These are phyloP conservation scores for Brachyptera risi DNA, from an alignment of 2,888 invertebrate species.

Conservation along the genomic window DNA sequence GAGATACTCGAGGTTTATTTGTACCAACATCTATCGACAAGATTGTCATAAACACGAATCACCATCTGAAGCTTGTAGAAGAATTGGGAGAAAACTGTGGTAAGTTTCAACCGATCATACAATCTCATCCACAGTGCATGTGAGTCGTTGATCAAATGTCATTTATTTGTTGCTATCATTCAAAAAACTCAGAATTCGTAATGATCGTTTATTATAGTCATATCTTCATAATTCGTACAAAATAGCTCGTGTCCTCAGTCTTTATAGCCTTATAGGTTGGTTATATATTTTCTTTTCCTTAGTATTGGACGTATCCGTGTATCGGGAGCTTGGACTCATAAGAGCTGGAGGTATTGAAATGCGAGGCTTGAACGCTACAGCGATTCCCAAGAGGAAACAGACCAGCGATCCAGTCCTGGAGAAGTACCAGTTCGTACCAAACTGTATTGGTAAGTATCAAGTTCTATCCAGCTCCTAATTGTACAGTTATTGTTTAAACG, in stretches of 20 bases:
- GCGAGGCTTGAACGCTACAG: conserved; percentile 69
- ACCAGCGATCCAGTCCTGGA: conserved; percentile 74
- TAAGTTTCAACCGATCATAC: too few species aligned
- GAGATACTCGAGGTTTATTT: conserved; percentile 63
- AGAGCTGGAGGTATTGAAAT: conserved; percentile 74
- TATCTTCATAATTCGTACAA: too few species aligned
- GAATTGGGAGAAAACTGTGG: neutral
- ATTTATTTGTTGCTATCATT: too few species aligned
- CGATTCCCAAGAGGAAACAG: conserved; percentile 64
- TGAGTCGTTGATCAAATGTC: too few species aligned
- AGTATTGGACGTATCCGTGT: conserved; percentile 46
- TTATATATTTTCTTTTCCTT: neutral
- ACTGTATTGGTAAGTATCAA: conserved; percentile 42
- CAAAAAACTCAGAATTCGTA: too few species aligned
- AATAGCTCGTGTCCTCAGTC: neutral
- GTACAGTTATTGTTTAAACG: neutral
- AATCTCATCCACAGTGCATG: too few species aligned
- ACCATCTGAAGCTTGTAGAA: conserved; percentile 52
- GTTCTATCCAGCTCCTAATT: too few species aligned
- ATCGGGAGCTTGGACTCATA: conserved; percentile 49
- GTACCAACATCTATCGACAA: conserved; percentile 72
- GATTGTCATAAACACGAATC: conserved; percentile 63
- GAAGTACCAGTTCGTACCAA: conserved; percentile 67
- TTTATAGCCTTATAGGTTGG: neutral
- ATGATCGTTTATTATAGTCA: too few species aligned